These are phyloP conservation scores for Acromyrmex heyeri DNA, from an alignment of 1,140 invertebrate species.

Conservation along the genomic window DNA sequence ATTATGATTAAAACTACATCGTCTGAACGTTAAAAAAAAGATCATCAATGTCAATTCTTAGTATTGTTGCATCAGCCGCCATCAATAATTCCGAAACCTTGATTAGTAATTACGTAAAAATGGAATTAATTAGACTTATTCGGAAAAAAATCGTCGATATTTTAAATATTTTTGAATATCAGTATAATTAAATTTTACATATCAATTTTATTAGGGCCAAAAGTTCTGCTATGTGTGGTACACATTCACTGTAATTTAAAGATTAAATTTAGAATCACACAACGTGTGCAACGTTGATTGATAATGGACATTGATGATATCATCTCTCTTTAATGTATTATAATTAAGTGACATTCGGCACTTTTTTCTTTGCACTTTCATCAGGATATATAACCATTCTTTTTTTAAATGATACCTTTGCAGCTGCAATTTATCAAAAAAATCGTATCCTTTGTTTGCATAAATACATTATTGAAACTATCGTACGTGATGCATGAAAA, in stretches of 20 bases:
- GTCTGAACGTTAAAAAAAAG: constrained; percentile 53
- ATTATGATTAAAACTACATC: constrained; percentile 49
- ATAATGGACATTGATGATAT: constrained; percentile 58
- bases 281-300: constrained; percentile 16
- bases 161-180: no score
- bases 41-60: constrained; percentile 52
- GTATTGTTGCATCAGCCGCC: constrained; percentile 39
- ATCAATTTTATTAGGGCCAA: background rate
- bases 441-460: constrained; percentile 14
- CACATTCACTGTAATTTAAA: background rate
- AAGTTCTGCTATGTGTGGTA: background rate
- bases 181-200: background rate
- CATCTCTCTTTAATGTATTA: background rate
- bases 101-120: constrained; percentile 11
- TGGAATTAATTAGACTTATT: constrained; percentile 2
- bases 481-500: constrained; percentile 43
- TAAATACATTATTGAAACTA: constrained; percentile 35
- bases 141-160: background rate
- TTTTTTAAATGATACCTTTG: constrained; percentile 24
- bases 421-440: constrained; percentile 44
- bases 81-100: constrained; percentile 58
- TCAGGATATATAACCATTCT: constrained; percentile 28
- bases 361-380: constrained; percentile 50
- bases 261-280: constrained; percentile 12
- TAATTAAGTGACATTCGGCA: constrained; percentile 45